A percentile compares a stretch with the other conserved stretches of the same genome.
Evolutionary conservation across 1,140 invertebrate genomes (phyloP).

Genomic region (Chionoecetes opilio): DNA sequence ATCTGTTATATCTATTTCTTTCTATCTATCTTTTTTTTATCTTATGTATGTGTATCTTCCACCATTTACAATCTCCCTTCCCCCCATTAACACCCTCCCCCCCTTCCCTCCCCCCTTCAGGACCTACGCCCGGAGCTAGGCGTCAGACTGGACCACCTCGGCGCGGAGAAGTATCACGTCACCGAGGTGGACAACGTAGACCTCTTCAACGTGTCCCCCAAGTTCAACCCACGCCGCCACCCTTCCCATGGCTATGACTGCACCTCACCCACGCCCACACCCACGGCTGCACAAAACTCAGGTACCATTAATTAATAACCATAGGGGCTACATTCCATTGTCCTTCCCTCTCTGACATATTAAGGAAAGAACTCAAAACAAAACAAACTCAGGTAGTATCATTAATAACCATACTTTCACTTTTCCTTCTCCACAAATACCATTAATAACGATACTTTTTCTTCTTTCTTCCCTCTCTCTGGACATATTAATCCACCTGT

Average conservation of each 20-base stretch:
- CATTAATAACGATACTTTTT: too few relatives aligned
- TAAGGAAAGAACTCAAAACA: too few relatives aligned
- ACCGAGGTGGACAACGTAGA: constrained; percentile 73
- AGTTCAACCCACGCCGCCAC: constrained; percentile 65
- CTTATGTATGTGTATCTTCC: neutral
- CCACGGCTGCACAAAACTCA: constrained; percentile 54
- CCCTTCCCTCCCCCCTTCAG: neutral
- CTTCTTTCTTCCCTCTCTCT: too few relatives aligned
- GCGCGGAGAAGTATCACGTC: constrained; percentile 74
- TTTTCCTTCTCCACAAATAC: neutral
- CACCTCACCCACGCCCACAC: constrained; percentile 29
- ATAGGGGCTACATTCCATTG: too few relatives aligned
- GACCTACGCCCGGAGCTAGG: constrained; percentile 51
- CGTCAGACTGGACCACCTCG: constrained; percentile 58
- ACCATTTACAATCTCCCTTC: neutral
- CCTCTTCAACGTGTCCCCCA: constrained; percentile 73
- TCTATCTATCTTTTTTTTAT: neutral
- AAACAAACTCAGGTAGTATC: too few relatives aligned
- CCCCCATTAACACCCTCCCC: too few relatives aligned
- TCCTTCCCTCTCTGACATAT: too few relatives aligned
- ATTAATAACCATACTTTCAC: neutral
- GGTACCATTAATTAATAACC: too few relatives aligned
- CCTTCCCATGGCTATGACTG: constrained; percentile 29
- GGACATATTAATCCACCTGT: too few relatives aligned
- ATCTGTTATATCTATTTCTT: neutral